A percentile compares a stretch with the other conserved stretches of the same genome.
These are phyloP conservation scores for Zosterops japonicus DNA, from an alignment of 2,113 vertebrate genomes.

Conservation along the genomic window DNA sequence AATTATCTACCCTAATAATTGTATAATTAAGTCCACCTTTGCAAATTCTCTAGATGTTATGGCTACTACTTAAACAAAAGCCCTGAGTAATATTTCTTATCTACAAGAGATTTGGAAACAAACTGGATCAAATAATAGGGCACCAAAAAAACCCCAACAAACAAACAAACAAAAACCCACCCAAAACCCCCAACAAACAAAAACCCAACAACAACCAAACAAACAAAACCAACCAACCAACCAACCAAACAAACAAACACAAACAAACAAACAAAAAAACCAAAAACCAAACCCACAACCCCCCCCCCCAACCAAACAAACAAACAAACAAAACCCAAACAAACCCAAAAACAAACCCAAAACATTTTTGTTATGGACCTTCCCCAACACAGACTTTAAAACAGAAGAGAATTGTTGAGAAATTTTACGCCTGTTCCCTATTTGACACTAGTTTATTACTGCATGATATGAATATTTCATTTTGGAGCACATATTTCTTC, in stretches of 20 bases:
- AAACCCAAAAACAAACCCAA: not conserved
- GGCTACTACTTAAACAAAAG: not conserved
- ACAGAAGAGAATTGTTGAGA: not conserved
- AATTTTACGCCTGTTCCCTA: not conserved
- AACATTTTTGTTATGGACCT: not conserved
- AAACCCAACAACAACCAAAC: too few relatives aligned
- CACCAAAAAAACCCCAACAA: not conserved
- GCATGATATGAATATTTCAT: not conserved
- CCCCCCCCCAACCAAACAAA: too few relatives aligned
- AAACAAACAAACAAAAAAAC: not conserved
- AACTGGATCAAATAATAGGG: not conserved
- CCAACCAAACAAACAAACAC: too few relatives aligned
- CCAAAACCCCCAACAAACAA: too few relatives aligned
- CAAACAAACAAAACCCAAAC: not conserved
- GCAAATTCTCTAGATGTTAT: not conserved
- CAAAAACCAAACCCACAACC: too few relatives aligned
- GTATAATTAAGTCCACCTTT: not conserved
- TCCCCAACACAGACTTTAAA: not conserved
- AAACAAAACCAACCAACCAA: too few relatives aligned
- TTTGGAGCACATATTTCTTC: conserved; percentile 12
- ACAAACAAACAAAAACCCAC: too few relatives aligned
- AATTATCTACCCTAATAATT: not conserved
- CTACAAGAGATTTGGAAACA: not conserved
- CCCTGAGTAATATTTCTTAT: not conserved
- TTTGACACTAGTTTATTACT: not conserved